Base-by-base conservation (phyloP, 2,888 invertebrate genomes). In the Megalurothrips usitatus region DNA sequence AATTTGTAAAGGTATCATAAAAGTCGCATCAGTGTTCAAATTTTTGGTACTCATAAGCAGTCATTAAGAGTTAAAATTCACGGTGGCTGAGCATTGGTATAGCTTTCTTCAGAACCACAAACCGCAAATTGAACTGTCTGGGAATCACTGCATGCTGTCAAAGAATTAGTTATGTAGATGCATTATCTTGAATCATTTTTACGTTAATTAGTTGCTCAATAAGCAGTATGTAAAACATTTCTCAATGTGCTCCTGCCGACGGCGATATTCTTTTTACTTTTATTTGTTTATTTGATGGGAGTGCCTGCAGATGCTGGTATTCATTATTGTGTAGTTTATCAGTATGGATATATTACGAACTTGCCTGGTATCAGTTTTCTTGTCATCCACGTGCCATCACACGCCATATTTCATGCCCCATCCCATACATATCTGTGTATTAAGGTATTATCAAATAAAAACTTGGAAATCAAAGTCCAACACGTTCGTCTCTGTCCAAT, bases 371-470 rank as follows among this genome's bases (percentile, higher is more conserved):
- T 75, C 68, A 23, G 68, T 75, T 75, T 75, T 26, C 68, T 26
- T 10, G 12, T 75, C 68, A 75, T 75, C 68, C 68, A 75, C 68
- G 68, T 75, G 68, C 68, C 68, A 75, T 75, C 68, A 75, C 68
- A 23, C 26, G 26, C 26, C 68, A 75, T 75, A 17, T 58, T 26
- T 75, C 68, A 26, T 26, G 12, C 26, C 68, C 68, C 68, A 75
- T 75, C 68, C 68, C 68, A 26, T 75, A 26, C 68, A 23, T 75
- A 75, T 26, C 23, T 75, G 68, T 75, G 26, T 26, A 75, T 75
- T 75, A 75, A 75, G 68, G 68, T 75, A 75, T 23, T 68, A 68
- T 68, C 23, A 11, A 68, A 75, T 75, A 26, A 75, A 75, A 23
- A 75, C 34, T 43, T 43, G 34, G 34, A 43, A 43, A 43, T 43